Evolutionary conservation across 2,797 vertebrate genomes (phyloP).

Genomic region (Brotogeris chrysoptera): DNA sequence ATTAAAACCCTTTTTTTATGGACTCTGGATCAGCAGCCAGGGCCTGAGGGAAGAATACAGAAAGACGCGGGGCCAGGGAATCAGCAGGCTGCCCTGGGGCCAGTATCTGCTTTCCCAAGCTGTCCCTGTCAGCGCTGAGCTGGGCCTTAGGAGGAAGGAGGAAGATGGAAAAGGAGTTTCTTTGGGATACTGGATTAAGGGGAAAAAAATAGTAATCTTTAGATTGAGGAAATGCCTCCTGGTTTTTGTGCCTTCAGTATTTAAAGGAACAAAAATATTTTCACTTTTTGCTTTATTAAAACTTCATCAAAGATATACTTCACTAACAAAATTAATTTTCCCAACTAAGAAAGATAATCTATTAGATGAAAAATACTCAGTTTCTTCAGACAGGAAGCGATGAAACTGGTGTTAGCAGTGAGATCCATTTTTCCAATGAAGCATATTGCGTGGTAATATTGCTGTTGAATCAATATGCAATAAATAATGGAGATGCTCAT

Average conservation of each 20-base stretch:
- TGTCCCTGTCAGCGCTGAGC: neutral
- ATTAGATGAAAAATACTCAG: neutral
- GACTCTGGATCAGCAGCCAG: neutral
- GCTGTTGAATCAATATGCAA: conserved; percentile 23
- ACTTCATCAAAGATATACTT: neutral
- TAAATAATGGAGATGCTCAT: conserved; percentile 49
- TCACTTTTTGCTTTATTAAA: neutral
- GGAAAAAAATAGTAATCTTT: neutral
- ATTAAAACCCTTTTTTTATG: neutral
- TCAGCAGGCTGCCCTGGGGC: neutral
- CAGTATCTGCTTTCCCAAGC: neutral
- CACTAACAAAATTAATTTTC: conserved; percentile 28
- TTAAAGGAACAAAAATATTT: neutral
- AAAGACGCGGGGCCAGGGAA: neutral
- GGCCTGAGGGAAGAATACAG: rapidly evolving
- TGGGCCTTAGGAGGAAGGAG: neutral
- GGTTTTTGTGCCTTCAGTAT: neutral
- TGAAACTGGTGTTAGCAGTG: conserved; percentile 3
- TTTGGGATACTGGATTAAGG: neutral
- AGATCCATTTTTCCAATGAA: neutral
- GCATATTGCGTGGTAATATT: neutral
- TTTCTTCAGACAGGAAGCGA: neutral
- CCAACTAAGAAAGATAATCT: neutral
- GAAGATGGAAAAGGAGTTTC: neutral
- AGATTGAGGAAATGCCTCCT: neutral